phyloP scores from a whole-genome alignment of 2,888 invertebrate genomes.

The Tenthredo scrophulariae region DNA sequence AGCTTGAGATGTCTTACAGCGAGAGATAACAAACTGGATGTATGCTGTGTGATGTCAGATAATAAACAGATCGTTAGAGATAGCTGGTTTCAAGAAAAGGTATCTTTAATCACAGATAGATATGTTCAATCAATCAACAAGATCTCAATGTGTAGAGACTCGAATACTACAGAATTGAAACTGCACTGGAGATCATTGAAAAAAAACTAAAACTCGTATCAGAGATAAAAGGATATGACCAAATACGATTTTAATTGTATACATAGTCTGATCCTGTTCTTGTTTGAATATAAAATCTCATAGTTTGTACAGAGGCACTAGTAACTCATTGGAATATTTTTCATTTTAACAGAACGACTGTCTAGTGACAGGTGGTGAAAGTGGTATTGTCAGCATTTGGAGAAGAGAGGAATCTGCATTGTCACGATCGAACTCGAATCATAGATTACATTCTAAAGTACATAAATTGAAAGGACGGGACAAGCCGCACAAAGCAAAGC shows the following conservation, averaged over 20 bases:
- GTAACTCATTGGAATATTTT: conserved; percentile 33
- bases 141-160: background rate
- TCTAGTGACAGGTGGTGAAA: conserved; percentile 87
- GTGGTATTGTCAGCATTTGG: conserved; percentile 86
- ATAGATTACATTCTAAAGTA: conserved; percentile 68
- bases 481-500: conserved; percentile 71
- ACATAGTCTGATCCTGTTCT: too few species aligned
- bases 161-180: conserved; percentile 28
- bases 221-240: too few species aligned
- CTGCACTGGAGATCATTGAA: background rate
- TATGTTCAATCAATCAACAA: background rate
- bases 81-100: conserved; percentile 83
- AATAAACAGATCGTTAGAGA: conserved; percentile 88
- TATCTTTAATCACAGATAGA: conserved; percentile 71
- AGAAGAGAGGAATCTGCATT: conserved; percentile 66
- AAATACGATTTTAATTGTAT: too few species aligned
- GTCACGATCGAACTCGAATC: conserved; percentile 59
- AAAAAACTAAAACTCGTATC: too few species aligned
- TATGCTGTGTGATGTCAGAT: conserved; percentile 80
- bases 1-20: conserved; percentile 79
- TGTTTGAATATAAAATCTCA: conserved; percentile 5
- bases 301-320: conserved; percentile 46
- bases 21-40: conserved; percentile 79
- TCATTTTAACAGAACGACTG: conserved; percentile 79
- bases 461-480: conserved; percentile 69